Evolutionary conservation across 2,888 invertebrate species (phyloP), one percentile per base, ranked within the genome.

Genomic region (Timema podura): DNA sequence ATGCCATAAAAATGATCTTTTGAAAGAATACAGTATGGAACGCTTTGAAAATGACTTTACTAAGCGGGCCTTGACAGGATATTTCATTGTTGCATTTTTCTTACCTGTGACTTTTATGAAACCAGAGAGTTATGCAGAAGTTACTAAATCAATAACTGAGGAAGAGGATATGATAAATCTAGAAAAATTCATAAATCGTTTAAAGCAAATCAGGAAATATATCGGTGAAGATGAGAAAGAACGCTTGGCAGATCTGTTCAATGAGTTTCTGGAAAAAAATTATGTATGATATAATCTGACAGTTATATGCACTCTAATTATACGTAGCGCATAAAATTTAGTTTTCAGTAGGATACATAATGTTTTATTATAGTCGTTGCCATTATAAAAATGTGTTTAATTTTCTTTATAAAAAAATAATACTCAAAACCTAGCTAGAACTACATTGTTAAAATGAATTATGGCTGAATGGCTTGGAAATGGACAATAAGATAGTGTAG

Each of bases 21-120:
- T 59, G 45, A 65, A 30, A 6, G 61, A 65, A 13, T 71, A 66
- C 67, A 61, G 66, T 15, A 1, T 51, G 16, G 64, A 68, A 8
- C 16, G 5, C 1, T n/a, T 61, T 13, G n/a, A 13, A 3, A 13
- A 61, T 11, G 61, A 61, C 0, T 61, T 61, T 45, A 16, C 11
- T 6, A 61, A 13, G 61, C 6, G 5, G 1, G 30, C 44, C n/a
- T 13, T 44, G 30, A 30, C 30, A 10, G 61, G 61, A 5, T 61
- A 44, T 45, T 5, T 61, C 30, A 16, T 61, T 45, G n/a, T 30
- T 13, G 13, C 13, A 2, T 61, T 61, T 13, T 61, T 61, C 61
- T 9, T 44, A 45, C 61, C 61, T 11, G 7, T 61, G 11, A 3
- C 44, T 9, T 11, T 61, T 30, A 6, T 61, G 30, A 10, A 30